Conservation (phyloP, 2,797 vertebrate genomes). For the Manis pentadactyla region DNA sequence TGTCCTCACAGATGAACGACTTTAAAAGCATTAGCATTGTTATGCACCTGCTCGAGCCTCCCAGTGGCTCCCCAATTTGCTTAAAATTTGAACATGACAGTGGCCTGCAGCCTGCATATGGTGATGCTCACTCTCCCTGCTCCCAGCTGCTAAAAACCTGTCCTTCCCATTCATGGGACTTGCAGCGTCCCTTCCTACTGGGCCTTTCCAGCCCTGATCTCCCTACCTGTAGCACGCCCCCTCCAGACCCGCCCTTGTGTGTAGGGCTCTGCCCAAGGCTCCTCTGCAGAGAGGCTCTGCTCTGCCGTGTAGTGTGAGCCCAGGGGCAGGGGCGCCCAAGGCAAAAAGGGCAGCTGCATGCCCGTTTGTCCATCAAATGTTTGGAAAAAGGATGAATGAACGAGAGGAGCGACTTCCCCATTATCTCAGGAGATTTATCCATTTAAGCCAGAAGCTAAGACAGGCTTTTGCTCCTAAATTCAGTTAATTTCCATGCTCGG, state of each 20-base stretch:
- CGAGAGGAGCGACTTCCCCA: no score
- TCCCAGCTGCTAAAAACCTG: background rate
- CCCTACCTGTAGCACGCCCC: accelerated
- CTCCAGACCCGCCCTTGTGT: accelerated
- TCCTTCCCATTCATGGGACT: background rate
- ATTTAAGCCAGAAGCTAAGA: background rate
- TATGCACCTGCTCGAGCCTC: background rate
- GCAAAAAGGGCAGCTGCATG: background rate
- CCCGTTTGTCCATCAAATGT: no score
- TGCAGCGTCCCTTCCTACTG: background rate
- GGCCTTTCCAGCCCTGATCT: no score
- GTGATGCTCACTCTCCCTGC: accelerated
- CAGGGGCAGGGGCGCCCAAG: background rate
- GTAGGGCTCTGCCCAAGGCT: background rate
- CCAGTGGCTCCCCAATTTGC: accelerated
- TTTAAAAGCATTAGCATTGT: no score
- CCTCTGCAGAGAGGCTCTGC: background rate
- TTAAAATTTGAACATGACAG: background rate
- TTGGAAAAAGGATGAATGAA: background rate
- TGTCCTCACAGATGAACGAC: background rate
- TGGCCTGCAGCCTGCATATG: accelerated
- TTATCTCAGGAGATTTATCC: background rate
- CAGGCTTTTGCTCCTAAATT: no score
- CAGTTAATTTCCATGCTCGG: background rate
- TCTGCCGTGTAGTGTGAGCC: accelerated